phyloP scores from a whole-genome alignment of 2,113 vertebrate species.

The Capra hircus region DNA sequence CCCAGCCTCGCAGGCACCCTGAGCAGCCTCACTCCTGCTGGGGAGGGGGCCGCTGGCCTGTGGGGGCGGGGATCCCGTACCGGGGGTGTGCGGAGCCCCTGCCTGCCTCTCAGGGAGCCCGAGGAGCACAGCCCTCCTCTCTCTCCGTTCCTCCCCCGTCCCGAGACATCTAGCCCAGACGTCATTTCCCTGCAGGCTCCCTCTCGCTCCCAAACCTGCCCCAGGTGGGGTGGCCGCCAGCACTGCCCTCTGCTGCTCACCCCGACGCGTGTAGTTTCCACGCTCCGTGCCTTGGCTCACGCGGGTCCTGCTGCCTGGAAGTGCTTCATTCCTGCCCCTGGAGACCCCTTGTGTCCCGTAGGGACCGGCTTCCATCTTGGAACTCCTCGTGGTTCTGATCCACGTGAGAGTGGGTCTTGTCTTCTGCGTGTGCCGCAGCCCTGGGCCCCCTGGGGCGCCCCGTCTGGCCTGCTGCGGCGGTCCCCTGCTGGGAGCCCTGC shows the following conservation, averaged over 20 bases:
- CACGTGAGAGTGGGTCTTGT: neutral
- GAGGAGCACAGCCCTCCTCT: neutral
- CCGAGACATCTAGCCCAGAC: neutral
- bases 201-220: neutral
- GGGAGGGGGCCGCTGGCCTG: neutral
- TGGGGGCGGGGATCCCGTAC: accelerated
- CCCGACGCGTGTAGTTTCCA: neutral
- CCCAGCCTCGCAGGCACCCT: accelerated
- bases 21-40: neutral
- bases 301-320: neutral
- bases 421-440: no score
- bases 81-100: accelerated
- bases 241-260: neutral
- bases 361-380: neutral
- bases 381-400: neutral
- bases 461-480: accelerated
- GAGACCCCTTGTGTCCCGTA: neutral
- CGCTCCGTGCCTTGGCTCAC: neutral
- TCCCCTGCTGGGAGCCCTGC: neutral
- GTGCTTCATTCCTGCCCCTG: neutral
- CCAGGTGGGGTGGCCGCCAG: neutral
- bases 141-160: accelerated
- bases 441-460: neutral
- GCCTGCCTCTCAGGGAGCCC: neutral
- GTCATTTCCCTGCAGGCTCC: neutral